Conservation (phyloP, 2,797 vertebrate species). For the Glossophaga mutica region DNA sequence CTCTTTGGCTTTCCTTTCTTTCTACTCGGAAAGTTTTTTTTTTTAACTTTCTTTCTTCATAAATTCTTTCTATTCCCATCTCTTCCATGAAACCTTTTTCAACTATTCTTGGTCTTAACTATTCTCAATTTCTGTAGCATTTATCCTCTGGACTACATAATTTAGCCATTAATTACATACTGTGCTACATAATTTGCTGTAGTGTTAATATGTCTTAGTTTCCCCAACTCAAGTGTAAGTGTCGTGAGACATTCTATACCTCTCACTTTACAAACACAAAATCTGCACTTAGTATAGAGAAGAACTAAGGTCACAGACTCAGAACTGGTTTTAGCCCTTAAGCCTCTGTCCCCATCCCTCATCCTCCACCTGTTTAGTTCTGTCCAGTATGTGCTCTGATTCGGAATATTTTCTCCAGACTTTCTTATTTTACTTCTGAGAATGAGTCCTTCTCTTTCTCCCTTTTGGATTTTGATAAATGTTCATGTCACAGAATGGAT, state of each 20-base stretch:
- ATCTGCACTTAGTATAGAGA: background rate
- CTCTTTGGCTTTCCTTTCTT: background rate
- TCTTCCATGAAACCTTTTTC: background rate
- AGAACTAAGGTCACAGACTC: background rate
- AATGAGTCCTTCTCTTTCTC: background rate
- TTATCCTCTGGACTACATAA: constrained; percentile 20
- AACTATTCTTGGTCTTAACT: background rate
- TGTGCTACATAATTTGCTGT: constrained; percentile 5
- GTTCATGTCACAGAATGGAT: background rate
- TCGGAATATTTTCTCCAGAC: background rate
- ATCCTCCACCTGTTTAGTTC: background rate
- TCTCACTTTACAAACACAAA: constrained; percentile 31
- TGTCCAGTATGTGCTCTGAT: background rate
- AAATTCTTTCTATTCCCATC: background rate
- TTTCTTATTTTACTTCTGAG: background rate
- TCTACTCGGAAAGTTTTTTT: background rate
- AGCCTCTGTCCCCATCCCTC: fast-evolving
- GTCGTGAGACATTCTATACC: constrained; percentile 17
- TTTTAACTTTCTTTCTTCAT: background rate
- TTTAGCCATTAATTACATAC: constrained; percentile 46
- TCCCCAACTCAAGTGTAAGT: constrained; percentile 42
- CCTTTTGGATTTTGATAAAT: background rate
- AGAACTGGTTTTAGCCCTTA: background rate
- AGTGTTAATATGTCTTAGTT: background rate
- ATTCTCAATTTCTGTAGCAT: constrained; percentile 3